Base-by-base conservation (phyloP, 2,888 invertebrate species). In the Mechanitis messenoides region DNA sequence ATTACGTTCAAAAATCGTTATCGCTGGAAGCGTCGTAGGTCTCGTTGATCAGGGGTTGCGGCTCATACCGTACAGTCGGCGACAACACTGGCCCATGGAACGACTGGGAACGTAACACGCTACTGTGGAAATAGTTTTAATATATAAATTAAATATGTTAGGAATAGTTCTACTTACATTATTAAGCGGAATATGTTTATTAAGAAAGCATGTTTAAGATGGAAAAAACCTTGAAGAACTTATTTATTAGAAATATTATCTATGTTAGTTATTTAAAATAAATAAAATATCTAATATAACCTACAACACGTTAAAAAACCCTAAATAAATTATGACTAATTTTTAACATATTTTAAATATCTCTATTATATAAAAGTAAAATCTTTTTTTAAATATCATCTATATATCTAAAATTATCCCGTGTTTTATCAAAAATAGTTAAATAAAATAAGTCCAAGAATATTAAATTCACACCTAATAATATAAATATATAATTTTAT, bases 101-200 rank as follows among this genome's bases (percentile, higher is more conserved):
- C 67, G 92, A 92, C 79, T 92, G 92, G 71, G 92, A 92, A 72
- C 92, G 88, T 65, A 91, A 85, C 69, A 92, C 92, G 74, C 89
- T 91, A 76, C 91, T 91, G 89, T 61, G 80, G 79, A 69, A 64
- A 59, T 38, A 33, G 11, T 11, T 2, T 7, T 11, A n/a, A 38
- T 47, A 33, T 61, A 38, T 42, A 20, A 20, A 55, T 33, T 45
- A 11, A 38, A 60, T 38, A 38, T 45, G 66, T n/a, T 31, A 3
- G 11, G 6, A 50, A 31, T 4, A 28, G 3, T 3, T 50, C 9
- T 50, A 31, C 28, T 31, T 50, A 1, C 9, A 42, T 35, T 35
- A 5, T 42, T 9, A 42, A 9, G 42, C 42, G 42, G 9, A 42
- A n/a, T 28, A 28, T 50, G 5, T 31, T 50, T 50, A 50, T 50